Conservation (phyloP, 1,140 invertebrate genomes). For the Zaprionus ghesquierei region DNA sequence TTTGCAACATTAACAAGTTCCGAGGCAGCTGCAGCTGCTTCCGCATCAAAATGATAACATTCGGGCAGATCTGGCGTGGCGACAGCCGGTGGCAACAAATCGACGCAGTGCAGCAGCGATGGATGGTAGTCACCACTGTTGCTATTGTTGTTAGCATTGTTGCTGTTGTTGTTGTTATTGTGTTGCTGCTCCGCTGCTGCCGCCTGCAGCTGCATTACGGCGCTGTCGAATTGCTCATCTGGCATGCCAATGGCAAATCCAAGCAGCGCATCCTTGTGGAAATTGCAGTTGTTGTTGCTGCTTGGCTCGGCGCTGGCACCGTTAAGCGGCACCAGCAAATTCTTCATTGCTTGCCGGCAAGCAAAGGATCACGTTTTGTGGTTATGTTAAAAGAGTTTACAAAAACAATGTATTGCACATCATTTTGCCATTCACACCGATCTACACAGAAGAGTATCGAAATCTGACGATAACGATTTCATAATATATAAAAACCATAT, state of each 20-base stretch:
- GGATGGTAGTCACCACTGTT: constrained; percentile 26
- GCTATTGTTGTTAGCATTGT: constrained; percentile 3
- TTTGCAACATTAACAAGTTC: constrained; percentile 48
- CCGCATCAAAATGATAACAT: constrained; percentile 23
- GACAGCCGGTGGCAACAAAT: constrained; percentile 10
- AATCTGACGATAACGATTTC: not conserved
- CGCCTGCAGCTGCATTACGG: constrained; percentile 38
- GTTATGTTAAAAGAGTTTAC: not conserved
- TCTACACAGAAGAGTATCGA: not conserved
- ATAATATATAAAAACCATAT: not conserved
- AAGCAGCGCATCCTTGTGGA: constrained; percentile 39
- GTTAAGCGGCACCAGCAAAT: constrained; percentile 24
- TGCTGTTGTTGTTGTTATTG: constrained; percentile 15
- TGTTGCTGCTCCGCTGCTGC: constrained; percentile 25
- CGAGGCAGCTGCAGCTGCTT: constrained; percentile 14
- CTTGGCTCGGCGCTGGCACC: constrained; percentile 20
- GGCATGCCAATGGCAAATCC: constrained; percentile 25
- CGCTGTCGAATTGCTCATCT: constrained; percentile 35
- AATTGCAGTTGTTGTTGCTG: constrained; percentile 16
- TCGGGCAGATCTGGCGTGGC: constrained; percentile 1
- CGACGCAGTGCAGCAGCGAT: constrained; percentile 15
- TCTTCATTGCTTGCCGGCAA: constrained; percentile 26
- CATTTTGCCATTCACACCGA: constrained; percentile 33
- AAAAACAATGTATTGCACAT: constrained; percentile 12
- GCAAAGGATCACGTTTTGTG: constrained; percentile 8